Evolutionary conservation across 2,113 vertebrate genomes (phyloP).

Genomic region (Todiramphus chloris): DNA sequence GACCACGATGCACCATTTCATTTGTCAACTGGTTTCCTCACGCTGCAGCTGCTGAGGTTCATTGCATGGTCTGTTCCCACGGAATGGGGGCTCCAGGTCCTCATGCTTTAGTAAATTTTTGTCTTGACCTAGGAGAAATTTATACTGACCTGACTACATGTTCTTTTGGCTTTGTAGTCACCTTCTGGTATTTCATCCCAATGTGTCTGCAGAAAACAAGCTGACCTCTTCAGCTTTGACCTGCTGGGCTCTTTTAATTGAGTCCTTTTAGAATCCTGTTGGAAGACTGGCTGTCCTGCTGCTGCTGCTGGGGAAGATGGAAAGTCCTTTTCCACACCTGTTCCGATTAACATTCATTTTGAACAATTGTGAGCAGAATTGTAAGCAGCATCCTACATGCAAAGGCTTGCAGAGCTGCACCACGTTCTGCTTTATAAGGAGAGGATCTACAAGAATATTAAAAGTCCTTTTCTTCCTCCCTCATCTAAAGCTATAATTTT

Average conservation of each 20-base stretch:
- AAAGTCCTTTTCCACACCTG: background rate
- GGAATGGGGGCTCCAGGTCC: background rate
- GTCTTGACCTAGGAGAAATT: background rate
- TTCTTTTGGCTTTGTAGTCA: background rate
- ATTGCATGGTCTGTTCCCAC: fast-evolving
- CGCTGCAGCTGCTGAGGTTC: fast-evolving
- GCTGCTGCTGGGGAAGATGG: background rate
- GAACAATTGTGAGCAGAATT: background rate
- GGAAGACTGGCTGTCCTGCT: background rate
- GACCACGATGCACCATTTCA: fast-evolving
- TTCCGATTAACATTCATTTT: background rate
- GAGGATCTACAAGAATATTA: background rate
- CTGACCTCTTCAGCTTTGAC: background rate
- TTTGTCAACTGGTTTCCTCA: too few relatives aligned
- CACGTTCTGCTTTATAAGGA: background rate
- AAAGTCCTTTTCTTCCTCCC: background rate
- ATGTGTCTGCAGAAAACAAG: background rate
- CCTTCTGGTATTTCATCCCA: background rate
- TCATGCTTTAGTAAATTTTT: background rate
- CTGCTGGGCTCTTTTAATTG: background rate
- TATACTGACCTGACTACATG: background rate
- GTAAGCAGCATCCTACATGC: background rate
- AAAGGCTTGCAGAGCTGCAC: background rate
- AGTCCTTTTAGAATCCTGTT: background rate
- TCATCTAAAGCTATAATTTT: background rate